A percentile compares a stretch with the other conserved stretches of the same genome.
Conservation (phyloP, 2,888 invertebrate genomes). For the Scrobipalpa atriplicella region DNA sequence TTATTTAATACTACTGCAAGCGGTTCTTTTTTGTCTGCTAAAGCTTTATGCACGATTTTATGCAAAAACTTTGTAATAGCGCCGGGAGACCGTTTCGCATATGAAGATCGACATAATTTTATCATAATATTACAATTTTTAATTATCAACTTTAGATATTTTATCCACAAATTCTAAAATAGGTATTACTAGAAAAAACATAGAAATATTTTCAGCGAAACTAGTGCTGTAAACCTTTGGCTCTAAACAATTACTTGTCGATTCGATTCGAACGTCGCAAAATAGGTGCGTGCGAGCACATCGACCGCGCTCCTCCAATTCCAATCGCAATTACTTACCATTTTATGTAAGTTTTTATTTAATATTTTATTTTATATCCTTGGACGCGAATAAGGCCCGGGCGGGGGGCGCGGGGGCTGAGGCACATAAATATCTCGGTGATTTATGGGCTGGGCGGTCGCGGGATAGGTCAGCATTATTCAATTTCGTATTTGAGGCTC, state of each 20-base stretch:
- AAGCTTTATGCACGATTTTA: too few species aligned
- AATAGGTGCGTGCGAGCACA: conserved; percentile 65
- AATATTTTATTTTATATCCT: conserved; percentile 80
- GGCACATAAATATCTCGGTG: conserved; percentile 82
- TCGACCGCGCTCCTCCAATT: conserved; percentile 61
- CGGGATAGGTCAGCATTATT: conserved; percentile 83
- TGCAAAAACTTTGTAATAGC: too few species aligned
- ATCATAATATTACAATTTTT: not conserved
- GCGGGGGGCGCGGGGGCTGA: conserved; percentile 61
- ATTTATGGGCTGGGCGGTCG: conserved; percentile 80
- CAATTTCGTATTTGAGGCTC: conserved; percentile 82
- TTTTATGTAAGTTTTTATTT: conserved; percentile 80
- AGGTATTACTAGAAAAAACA: not conserved
- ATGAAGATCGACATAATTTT: too few species aligned
- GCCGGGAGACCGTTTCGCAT: too few species aligned
- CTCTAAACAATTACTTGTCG: conserved; percentile 47
- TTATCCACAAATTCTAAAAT: not conserved
- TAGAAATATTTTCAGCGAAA: not conserved
- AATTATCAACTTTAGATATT: not conserved
- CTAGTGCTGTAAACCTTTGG: conserved; percentile 23
- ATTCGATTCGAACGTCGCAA: conserved; percentile 56
- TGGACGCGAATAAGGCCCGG: conserved; percentile 69
- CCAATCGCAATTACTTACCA: conserved; percentile 78
- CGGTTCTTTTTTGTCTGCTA: too few species aligned
- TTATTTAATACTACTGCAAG: too few species aligned